phyloP scores from a whole-genome alignment of 1,140 invertebrate species.

The Penaeus vannamei region DNA sequence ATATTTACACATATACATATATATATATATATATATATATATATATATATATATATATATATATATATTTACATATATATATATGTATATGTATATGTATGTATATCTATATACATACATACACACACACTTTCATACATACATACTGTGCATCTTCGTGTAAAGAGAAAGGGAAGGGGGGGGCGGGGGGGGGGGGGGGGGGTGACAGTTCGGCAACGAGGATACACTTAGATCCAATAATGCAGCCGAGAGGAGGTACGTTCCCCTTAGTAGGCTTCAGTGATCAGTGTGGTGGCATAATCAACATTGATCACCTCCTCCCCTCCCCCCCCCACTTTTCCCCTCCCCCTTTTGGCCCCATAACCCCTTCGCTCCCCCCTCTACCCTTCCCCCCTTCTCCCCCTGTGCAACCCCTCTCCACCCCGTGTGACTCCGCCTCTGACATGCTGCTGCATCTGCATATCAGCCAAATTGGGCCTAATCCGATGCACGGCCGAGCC shows the following conservation, averaged over 20 bases:
- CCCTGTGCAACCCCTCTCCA: background rate
- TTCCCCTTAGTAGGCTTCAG: background rate
- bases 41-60: constrained; percentile 3
- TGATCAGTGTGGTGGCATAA: too few relatives aligned
- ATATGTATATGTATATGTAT: constrained; percentile 11
- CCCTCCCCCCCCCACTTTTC: background rate
- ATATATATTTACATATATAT: constrained; percentile 20
- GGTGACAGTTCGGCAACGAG: too few relatives aligned
- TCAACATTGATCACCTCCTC: constrained; percentile 12
- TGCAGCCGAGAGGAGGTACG: background rate
- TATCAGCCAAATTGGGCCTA: too few relatives aligned
- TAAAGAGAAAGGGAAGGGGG: too few relatives aligned
- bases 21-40: background rate
- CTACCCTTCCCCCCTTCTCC: background rate
- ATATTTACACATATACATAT: background rate
- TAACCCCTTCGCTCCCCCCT: background rate
- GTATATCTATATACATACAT: background rate
- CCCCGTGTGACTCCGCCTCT: background rate
- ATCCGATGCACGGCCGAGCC: too few relatives aligned
- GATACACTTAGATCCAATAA: too few relatives aligned
- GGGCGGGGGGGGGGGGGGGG: too few relatives aligned
- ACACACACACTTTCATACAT: background rate
- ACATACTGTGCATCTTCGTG: background rate
- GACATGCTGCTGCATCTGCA: background rate
- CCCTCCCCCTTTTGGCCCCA: background rate